Evolutionary conservation across 2,888 invertebrate species (phyloP), one percentile per base, ranked within the genome.

Genomic region (Drosophila paracracens): DNA sequence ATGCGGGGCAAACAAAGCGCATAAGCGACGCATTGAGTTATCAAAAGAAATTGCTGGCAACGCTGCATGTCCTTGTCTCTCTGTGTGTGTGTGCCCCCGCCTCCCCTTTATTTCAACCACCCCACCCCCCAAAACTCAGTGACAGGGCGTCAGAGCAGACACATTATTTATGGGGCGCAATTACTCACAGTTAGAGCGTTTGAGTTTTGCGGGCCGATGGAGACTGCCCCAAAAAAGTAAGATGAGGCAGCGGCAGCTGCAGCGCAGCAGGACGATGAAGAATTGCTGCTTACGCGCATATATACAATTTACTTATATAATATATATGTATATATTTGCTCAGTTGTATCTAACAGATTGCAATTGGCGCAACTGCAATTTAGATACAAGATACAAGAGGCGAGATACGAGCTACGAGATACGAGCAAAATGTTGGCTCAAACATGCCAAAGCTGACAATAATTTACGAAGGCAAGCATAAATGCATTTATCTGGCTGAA

Each of bases 21-120:
- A 84, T 82, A 87, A 87, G 75, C 79, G 74, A 82, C 78, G 68
- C 89, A 87, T 81, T 74, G 79, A 77, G 80, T 75, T 79, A 75
- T 78, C 81, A 86, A 83, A 81, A 81, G 78, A 83, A 79, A 79
- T 81, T 81, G 78, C 72, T 71, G 76, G 74, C 74, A 74, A 70
- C 36, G 70, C 54, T 63, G 60, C 62, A 79, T 68, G 76, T 64
- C 59, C 73, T 67, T 43, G 38, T 46, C 56, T 36, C 25, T 38
- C 11, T 2, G 43, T 43, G 4, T 16, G 21, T 25, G 25, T 21
- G 21, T 33, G n/a, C 10, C 16, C 21, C 25, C 7, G 0, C n/a
- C 8, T 40, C 13, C 46, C 11, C 10, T 13, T 7, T 18, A 4
- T 38, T 38, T 3, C 18, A 36, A 18, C 16, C 8, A 33, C 43